Base-by-base conservation (phyloP, 1,140 invertebrate species). In the Galleria mellonella region DNA sequence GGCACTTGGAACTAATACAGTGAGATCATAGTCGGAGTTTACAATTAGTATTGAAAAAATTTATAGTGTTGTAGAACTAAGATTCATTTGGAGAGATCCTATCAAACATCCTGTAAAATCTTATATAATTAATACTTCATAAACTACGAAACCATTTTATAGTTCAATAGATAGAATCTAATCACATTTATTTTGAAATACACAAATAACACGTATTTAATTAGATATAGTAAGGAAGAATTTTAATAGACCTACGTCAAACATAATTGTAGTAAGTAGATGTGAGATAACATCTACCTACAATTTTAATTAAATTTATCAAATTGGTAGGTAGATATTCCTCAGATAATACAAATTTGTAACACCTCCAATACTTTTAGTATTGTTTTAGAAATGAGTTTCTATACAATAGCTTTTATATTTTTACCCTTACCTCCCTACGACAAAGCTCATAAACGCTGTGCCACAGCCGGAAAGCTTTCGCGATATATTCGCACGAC, bases 1-100 rank as follows among this genome's bases (percentile, higher is more conserved):
- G 79, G 79, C 79, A 83, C 79, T 83, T 83, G 72, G 73, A 83
- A 83, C 76, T 79, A 83, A 82, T 81, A 81, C 60, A 73, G 50
- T 37, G 62, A 75, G 58, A 75, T 67, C 56, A 64, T 64, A 59
- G 55, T 71, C 56, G 54, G 53, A 59, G 50, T 43, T 32, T 45
- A 28, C 43, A 59, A 53, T 55, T 56, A 70, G 61, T 12, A 44
- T 49, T 48, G 15, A 49, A 45, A 55, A 23, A 15, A 14, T 33
- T 31, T 38, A 13, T 32, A 9, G 33, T 51, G 41, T 17, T 51
- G 28, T 43, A 28, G 51, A 48, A 55, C 51, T 48, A 49, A 35
- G 11, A 35, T 17, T 17, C 8, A 1, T 15, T 37, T 37, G 17
- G 7, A 37, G 35, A 37, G 17, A 14, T 23, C 9, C 13, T 28